phyloP scores from a whole-genome alignment of 2,888 invertebrate genomes.

The Drosophila pegasa region DNA sequence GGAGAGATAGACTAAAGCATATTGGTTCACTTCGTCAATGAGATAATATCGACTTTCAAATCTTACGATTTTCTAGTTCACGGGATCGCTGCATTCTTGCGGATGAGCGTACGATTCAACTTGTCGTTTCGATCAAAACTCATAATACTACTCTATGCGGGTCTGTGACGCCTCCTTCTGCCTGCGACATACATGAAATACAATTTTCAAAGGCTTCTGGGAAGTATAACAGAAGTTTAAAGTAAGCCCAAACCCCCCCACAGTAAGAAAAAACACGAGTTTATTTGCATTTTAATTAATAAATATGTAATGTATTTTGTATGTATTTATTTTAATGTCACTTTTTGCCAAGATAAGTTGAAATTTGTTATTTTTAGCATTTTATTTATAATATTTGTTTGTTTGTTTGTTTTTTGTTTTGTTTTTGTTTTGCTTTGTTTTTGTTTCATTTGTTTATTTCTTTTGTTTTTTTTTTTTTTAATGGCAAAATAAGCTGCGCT shows the following conservation, averaged over 20 bases:
- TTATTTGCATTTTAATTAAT: constrained; percentile 30
- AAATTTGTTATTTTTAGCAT: constrained; percentile 18
- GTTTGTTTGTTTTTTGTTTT: neutral
- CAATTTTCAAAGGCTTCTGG: neutral
- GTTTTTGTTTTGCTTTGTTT: constrained; percentile 1
- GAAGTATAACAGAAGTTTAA: too few species aligned
- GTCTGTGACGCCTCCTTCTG: too few species aligned
- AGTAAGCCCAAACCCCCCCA: neutral
- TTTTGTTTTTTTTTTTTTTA: neutral
- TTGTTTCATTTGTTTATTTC: too few species aligned
- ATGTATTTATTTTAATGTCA: constrained; percentile 43
- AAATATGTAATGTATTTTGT: constrained; percentile 52
- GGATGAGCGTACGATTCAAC: too few species aligned
- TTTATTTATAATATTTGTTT: constrained; percentile 6
- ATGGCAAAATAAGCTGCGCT: constrained; percentile 52
- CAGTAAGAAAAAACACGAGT: neutral
- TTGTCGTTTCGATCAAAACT: too few species aligned
- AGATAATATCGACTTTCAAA: too few species aligned
- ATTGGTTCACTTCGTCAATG: too few species aligned
- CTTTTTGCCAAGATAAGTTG: constrained; percentile 41
- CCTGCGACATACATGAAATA: too few species aligned
- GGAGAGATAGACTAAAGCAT: too few species aligned
- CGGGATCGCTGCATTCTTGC: too few species aligned
- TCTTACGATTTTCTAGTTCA: too few species aligned
- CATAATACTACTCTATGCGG: too few species aligned